phyloP scores from a whole-genome alignment of 2,888 invertebrate species.

The Dicyrtoma fusca region DNA sequence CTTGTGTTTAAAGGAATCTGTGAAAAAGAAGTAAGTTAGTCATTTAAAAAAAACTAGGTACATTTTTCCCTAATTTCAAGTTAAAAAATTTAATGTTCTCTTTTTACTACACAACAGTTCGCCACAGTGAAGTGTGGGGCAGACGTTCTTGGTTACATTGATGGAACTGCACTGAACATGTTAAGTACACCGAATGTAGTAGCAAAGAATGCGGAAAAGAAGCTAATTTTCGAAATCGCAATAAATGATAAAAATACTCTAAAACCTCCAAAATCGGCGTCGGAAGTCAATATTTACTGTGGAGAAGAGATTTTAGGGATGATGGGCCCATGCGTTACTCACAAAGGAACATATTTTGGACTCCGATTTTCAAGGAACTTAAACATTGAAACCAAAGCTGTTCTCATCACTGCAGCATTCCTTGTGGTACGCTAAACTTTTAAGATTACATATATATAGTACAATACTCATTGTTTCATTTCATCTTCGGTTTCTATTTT shows the following conservation, averaged over 20 bases:
- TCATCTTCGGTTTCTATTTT: neutral
- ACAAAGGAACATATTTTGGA: neutral
- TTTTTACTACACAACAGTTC: neutral
- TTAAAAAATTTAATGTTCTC: neutral
- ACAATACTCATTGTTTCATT: too few species aligned
- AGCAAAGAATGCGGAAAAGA: conserved; percentile 5
- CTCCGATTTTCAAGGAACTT: conserved; percentile 1
- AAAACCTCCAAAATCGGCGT: neutral
- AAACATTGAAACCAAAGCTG: neutral
- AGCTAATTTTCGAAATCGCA: conserved; percentile 7
- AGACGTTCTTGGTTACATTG: conserved; percentile 5
- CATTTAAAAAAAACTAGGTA: neutral
- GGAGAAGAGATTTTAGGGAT: neutral
- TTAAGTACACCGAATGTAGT: neutral
- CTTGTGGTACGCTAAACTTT: conserved; percentile 3
- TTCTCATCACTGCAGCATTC: conserved; percentile 8
- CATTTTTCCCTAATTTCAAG: too few species aligned
- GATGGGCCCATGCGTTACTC: neutral
- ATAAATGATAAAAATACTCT: neutral
- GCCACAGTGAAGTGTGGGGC: neutral
- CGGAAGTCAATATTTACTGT: neutral
- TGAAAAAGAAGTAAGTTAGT: neutral
- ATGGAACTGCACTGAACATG: conserved; percentile 2
- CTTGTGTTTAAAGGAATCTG: conserved; percentile 1
- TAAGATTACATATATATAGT: conserved; percentile 2